These are phyloP conservation scores for Montipora sp. DNA, from an alignment of 64 coral and sea anemone species.

Conservation along the genomic window DNA sequence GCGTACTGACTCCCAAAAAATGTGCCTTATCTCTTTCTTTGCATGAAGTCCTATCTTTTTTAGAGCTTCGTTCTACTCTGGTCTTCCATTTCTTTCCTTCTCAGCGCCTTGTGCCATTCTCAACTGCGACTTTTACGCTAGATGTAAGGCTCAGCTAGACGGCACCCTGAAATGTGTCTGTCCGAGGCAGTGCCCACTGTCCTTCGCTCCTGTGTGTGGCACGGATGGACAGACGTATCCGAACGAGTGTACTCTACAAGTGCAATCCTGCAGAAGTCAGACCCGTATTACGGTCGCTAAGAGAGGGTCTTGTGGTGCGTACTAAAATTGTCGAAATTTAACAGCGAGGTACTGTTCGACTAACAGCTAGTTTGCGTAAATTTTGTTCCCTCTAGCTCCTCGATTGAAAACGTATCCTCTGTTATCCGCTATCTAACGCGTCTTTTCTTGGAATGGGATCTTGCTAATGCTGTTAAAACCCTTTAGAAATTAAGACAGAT, in stretches of 20 bases:
- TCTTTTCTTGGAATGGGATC: too few relatives aligned
- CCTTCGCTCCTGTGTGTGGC: conserved; percentile 86
- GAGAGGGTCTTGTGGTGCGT: conserved; percentile 78
- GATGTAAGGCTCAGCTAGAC: conserved; percentile 68
- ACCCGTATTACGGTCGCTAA: conserved; percentile 70
- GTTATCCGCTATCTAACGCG: too few relatives aligned
- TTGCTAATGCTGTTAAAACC: too few relatives aligned
- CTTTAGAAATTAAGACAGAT: too few relatives aligned
- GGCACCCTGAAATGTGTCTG: conserved; percentile 86
- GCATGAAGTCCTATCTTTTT: not conserved
- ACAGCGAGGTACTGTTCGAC: not conserved
- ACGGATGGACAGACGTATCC: conserved; percentile 79
- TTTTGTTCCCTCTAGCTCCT: too few relatives aligned
- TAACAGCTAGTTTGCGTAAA: too few relatives aligned
- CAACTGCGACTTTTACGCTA: conserved; percentile 86
- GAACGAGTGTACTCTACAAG: conserved; percentile 81
- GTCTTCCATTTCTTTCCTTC: not conserved
- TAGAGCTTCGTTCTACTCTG: not conserved
- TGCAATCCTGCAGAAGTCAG: conserved; percentile 69
- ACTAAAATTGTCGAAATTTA: not conserved
- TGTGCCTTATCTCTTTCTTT: not conserved
- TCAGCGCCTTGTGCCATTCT: conserved; percentile 88
- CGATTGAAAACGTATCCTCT: too few relatives aligned
- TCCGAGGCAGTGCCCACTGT: conserved; percentile 78
- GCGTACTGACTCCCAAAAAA: too few relatives aligned